phyloP scores from a whole-genome alignment of 2,113 vertebrate genomes.

The Guaruba guarouba region DNA sequence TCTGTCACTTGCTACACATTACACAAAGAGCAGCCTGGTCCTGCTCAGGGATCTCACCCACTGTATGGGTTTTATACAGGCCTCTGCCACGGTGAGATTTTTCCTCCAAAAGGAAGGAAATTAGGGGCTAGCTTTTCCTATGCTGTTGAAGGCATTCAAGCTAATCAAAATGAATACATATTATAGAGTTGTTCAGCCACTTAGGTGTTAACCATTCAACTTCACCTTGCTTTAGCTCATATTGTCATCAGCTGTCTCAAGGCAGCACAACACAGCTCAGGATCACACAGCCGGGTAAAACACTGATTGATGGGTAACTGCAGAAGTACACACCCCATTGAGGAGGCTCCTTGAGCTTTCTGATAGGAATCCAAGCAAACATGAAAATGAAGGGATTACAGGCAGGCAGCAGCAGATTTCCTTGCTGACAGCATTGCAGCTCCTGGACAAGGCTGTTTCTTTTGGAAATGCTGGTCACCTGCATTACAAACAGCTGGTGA shows the following conservation, averaged over 20 bases:
- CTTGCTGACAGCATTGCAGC: neutral
- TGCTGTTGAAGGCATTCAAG: neutral
- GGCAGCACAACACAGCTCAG: neutral
- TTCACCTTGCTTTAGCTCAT: neutral
- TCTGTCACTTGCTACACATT: neutral
- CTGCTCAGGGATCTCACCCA: neutral
- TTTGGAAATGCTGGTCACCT: neutral
- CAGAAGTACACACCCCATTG: neutral
- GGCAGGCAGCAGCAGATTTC: neutral
- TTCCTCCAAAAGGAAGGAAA: neutral
- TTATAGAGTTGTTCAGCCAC: neutral
- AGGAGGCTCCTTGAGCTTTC: neutral
- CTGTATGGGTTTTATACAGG: neutral
- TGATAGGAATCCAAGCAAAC: neutral
- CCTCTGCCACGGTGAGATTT: neutral
- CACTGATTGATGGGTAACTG: neutral
- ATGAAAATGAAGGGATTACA: neutral
- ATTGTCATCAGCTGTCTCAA: neutral
- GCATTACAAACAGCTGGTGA: fast-evolving
- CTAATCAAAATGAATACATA: neutral
- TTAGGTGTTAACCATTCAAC: neutral
- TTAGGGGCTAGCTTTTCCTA: neutral
- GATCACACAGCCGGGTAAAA: neutral
- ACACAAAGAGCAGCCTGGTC: neutral
- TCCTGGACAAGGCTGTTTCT: neutral